Percentiles rank a stretch among this genome's conserved stretches.
phyloP scores from a whole-genome alignment of 2,888 invertebrate species.

The Heterodera filipjevi region DNA sequence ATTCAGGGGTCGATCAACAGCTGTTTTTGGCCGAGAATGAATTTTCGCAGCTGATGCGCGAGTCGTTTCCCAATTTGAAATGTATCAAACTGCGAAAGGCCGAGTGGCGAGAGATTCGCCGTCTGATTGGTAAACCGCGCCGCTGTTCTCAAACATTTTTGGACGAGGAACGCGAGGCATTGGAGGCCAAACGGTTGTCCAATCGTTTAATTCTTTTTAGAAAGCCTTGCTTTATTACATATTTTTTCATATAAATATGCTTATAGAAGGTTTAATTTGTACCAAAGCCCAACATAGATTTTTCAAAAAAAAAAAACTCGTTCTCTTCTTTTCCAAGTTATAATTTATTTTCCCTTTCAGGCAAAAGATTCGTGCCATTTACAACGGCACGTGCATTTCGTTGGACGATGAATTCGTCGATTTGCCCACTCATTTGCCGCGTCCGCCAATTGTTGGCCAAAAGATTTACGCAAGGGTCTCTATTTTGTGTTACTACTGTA shows the following conservation, averaged over 20 bases:
- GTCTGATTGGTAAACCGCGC: slow-evolving; percentile 95
- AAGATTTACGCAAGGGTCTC: slow-evolving; percentile 53
- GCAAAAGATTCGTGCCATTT: slow-evolving; percentile 82
- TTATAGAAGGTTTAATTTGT: too few relatives aligned
- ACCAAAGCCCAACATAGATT: too few relatives aligned
- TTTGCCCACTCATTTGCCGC: slow-evolving; percentile 38
- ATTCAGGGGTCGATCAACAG: slow-evolving; percentile 89
- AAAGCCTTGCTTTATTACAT: not conserved
- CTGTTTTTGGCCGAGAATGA: slow-evolving; percentile 94
- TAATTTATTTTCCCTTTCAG: slow-evolving; percentile 30
- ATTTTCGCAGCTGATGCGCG: slow-evolving; percentile 87
- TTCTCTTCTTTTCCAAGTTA: too few relatives aligned
- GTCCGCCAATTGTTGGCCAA: slow-evolving; percentile 38
- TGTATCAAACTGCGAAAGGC: slow-evolving; percentile 81
- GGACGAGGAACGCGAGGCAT: slow-evolving; percentile 86
- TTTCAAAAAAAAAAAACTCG: too few relatives aligned
- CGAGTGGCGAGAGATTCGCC: slow-evolving; percentile 92
- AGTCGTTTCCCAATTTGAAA: slow-evolving; percentile 89
- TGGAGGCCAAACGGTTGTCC: slow-evolving; percentile 76
- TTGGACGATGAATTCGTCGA: slow-evolving; percentile 35
- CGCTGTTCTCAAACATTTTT: slow-evolving; percentile 93
- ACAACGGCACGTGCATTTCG: slow-evolving; percentile 66
- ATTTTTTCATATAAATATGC: not conserved
- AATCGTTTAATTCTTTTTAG: slow-evolving; percentile 8
- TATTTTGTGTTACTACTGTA: too few relatives aligned